Evolutionary conservation across 2,797 vertebrate species (phyloP), one percentile per base, ranked within the genome.

Genomic region (Rhinatrema bivittatum): DNA sequence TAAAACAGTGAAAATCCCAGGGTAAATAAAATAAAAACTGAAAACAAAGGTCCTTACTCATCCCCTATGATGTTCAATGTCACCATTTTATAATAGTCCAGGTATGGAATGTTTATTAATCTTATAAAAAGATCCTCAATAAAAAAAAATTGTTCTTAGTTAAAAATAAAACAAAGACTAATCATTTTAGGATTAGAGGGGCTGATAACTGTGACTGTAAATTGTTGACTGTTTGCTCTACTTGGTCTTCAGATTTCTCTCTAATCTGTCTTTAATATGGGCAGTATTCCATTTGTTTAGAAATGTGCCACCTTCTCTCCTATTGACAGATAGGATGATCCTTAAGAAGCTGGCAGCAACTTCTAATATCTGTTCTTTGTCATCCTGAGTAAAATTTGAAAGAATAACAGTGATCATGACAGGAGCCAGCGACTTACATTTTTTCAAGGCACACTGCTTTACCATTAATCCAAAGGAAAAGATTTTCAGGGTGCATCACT

Each of bases 211-310:
- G 27, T 38, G 39, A 46, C 10, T 5, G 29, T 5, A 20, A 20
- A 14, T 34, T 31, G 14, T 6, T 13, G 36, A 7, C 17, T 40
- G 26, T 16, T 46, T 53, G 0, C 29, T 43, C 15, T 2, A 0
- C 25, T 19, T 42, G 20, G 3, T 51, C 31, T 22, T 41, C 29
- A 38, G 28, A 29, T 23, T 29, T 53, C 36, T 51, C 46, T 5
- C 23, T 2, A 20, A 13, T 32, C 31, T 23, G 17, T 36, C 48
- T 53, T 46, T 25, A 29, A 40, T 25, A 33, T 16, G 48, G 12
- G n/a, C 18, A 30, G 5, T 9, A 34, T 27, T 18, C 25, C 3
- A 42, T 5, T 36, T 32, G 30, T 32, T 31, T 42, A 32, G 27
- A 52, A 36, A 39, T 2, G 11, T 2, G 18, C 15, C 19, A 50